Percentiles rank a stretch among this genome's conserved stretches.
phyloP scores from a whole-genome alignment of 2,113 vertebrate species.

The Odocoileus hemionus region DNA sequence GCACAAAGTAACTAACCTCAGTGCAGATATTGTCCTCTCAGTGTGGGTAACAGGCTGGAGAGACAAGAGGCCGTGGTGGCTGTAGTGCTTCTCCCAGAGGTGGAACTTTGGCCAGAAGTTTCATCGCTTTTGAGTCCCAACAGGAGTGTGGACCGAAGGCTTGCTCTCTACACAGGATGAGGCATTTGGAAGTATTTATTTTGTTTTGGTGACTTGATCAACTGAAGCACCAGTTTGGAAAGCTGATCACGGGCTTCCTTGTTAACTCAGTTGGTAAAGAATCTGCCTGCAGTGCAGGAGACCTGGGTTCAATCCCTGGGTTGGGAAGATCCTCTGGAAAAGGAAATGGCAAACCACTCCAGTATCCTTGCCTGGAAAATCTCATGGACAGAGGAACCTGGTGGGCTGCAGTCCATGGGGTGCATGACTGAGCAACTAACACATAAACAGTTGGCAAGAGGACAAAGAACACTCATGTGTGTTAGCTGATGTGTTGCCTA shows the following conservation, averaged over 20 bases:
- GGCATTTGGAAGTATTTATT: background rate
- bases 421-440: too few species aligned
- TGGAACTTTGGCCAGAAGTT: background rate
- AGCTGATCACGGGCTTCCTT: background rate
- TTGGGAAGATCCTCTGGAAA: too few species aligned
- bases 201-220: background rate
- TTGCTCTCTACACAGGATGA: background rate
- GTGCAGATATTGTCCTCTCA: background rate
- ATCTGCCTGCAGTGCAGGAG: too few species aligned
- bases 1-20: too few species aligned
- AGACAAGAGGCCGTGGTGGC: too few species aligned
- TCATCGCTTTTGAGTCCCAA: background rate
- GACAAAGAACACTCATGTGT: background rate
- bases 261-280: too few species aligned
- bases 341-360: too few species aligned
- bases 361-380: too few species aligned
- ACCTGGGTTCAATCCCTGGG: too few species aligned
- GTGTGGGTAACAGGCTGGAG: background rate
- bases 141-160: background rate
- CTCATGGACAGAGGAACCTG: too few species aligned
- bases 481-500: background rate
- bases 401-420: too few species aligned
- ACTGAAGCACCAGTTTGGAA: background rate
- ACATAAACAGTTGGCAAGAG: background rate
- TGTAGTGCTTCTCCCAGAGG: fast-evolving